These are phyloP conservation scores for Charadrius vociferus DNA, from an alignment of 2,113 vertebrate species.

Conservation along the genomic window DNA sequence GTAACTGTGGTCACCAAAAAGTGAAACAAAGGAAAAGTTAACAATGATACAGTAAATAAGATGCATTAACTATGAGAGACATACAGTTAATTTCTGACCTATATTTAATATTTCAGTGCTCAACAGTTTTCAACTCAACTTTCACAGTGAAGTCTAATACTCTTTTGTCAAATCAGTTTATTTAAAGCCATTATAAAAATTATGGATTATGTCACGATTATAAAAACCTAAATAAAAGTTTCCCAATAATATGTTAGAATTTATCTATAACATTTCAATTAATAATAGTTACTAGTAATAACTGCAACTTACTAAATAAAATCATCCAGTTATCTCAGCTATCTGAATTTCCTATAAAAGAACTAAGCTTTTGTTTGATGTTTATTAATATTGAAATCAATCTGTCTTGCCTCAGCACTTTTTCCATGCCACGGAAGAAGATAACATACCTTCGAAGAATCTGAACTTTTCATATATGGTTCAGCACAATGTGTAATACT, in stretches of 20 bases:
- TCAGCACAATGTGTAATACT: constrained; percentile 95
- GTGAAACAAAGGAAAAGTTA: background rate
- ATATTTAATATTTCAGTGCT: background rate
- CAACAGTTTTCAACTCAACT: background rate
- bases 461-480: constrained; percentile 96
- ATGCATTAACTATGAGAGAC: background rate
- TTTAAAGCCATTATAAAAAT: background rate
- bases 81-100: background rate
- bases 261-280: background rate
- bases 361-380: background rate
- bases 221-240: background rate
- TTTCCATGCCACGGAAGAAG: background rate
- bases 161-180: background rate
- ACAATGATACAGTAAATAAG: background rate
- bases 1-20: background rate
- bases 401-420: background rate
- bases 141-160: background rate
- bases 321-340: background rate
- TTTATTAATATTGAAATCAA: background rate
- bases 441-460: constrained; percentile 90
- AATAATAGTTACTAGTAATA: background rate
- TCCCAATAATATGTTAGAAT: background rate
- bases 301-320: background rate
- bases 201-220: background rate
- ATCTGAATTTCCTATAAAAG: background rate